phyloP scores from a whole-genome alignment of 2,888 invertebrate species.

The Parthenolecanium corni region DNA sequence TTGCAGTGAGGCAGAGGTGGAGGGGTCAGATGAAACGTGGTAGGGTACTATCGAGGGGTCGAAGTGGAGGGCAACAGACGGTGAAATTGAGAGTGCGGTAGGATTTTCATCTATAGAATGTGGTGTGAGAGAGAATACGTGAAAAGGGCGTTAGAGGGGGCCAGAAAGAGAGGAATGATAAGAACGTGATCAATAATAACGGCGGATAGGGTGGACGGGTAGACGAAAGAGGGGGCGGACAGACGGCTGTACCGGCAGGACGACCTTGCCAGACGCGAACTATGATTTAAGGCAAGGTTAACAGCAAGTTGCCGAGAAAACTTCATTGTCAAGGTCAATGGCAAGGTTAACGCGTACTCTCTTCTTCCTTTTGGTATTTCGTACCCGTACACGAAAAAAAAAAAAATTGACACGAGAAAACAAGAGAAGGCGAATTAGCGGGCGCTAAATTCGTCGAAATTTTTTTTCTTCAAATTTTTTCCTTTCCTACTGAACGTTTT shows the following conservation, averaged over 20 bases:
- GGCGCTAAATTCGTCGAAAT: neutral
- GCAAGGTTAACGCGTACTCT: conserved; percentile 25
- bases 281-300: conserved; percentile 26
- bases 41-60: too few species aligned
- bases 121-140: too few species aligned
- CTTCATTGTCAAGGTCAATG: conserved; percentile 28
- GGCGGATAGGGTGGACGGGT: neutral
- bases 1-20: neutral
- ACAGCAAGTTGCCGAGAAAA: conserved; percentile 21
- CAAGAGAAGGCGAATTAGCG: neutral
- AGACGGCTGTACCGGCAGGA: conserved; percentile 23
- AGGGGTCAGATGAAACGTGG: too few species aligned
- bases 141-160: too few species aligned
- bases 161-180: conserved; percentile 1
- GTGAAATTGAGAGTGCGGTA: conserved; percentile 22
- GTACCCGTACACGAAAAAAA: neutral
- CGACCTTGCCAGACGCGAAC: conserved; percentile 28
- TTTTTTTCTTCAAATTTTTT: neutral
- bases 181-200: conserved; percentile 27
- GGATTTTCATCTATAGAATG: too few species aligned
- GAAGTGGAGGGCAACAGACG: neutral
- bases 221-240: neutral
- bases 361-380: conserved; percentile 26
- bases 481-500: too few species aligned
- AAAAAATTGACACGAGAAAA: neutral